Conservation (phyloP, 2,797 vertebrate genomes). For the Erpetoichthys calabaricus region DNA sequence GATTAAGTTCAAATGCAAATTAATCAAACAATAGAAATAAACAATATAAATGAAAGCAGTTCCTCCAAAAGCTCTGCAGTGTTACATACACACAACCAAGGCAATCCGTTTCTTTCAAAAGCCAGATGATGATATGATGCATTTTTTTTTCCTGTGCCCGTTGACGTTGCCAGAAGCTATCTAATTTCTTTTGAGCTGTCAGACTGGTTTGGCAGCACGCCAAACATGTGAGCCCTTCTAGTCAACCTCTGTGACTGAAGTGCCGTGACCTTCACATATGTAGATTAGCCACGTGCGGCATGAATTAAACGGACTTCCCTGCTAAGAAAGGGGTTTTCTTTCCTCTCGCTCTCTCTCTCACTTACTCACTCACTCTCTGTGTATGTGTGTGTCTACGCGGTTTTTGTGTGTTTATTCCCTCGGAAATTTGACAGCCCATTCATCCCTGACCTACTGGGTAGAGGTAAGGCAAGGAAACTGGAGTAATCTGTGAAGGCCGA, state of each 20-base stretch:
- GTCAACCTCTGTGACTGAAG: conserved; percentile 52
- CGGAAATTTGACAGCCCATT: conserved; percentile 46
- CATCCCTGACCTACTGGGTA: conserved; percentile 43
- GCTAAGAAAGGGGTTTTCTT: conserved; percentile 34
- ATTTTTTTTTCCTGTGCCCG: conserved; percentile 6
- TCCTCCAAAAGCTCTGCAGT: no score
- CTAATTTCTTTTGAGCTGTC: conserved; percentile 49
- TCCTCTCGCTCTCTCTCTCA: conserved; percentile 14
- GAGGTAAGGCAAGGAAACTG: conserved; percentile 41
- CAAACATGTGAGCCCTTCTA: conserved; percentile 47
- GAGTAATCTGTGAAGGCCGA: conserved; percentile 22
- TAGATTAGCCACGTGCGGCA: conserved; percentile 76
- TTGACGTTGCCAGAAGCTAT: conserved; percentile 50
- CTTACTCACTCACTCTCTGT: no score
- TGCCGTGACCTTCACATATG: conserved; percentile 77
- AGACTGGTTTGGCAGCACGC: conserved; percentile 48
- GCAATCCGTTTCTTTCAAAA: no score
- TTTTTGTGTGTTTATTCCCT: conserved; percentile 23
- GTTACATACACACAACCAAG: no score
- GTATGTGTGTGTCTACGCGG: background rate
- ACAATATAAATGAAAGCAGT: no score
- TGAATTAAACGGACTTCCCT: conserved; percentile 46
- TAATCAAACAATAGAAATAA: no score
- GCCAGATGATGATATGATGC: no score
- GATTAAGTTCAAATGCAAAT: no score